These are phyloP conservation scores for Epinotia demarniana DNA, from an alignment of 2,888 invertebrate genomes.

Conservation along the genomic window DNA sequence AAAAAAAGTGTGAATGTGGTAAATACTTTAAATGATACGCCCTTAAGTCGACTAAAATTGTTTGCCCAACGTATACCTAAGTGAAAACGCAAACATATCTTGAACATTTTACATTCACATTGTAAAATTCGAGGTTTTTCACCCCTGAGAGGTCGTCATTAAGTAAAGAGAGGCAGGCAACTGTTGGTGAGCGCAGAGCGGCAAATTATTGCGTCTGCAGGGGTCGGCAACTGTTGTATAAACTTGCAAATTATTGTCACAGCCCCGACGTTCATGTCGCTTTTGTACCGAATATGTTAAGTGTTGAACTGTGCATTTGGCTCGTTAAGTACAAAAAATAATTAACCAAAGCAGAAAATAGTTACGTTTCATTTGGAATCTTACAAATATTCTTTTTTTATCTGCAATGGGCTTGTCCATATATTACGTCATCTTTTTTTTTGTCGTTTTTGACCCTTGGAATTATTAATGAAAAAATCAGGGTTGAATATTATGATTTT, in stretches of 20 bases:
- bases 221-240: slow-evolving; percentile 40
- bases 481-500: background rate
- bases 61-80: background rate
- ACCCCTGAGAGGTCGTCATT: slow-evolving; percentile 31
- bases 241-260: slow-evolving; percentile 41
- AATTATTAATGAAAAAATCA: background rate
- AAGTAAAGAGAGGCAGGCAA: slow-evolving; percentile 22
- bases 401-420: too few species aligned
- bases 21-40: background rate
- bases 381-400: too few species aligned
- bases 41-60: background rate
- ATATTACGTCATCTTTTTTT: background rate
- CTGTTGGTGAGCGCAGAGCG: slow-evolving; percentile 29
- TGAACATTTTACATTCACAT: slow-evolving; percentile 18
- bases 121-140: slow-evolving; percentile 23
- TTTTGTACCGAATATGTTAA: slow-evolving; percentile 23
- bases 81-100: background rate
- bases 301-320: slow-evolving; percentile 16
- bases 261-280: slow-evolving; percentile 25
- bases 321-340: slow-evolving; percentile 1
- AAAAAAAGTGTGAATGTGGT: background rate
- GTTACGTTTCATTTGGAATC: background rate
- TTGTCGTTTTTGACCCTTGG: background rate
- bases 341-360: background rate
- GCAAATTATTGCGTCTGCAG: slow-evolving; percentile 40